A percentile compares a stretch with the other conserved stretches of the same genome.
Conservation (phyloP, 2,113 vertebrate genomes). For the Oncorhynchus clarkii region DNA sequence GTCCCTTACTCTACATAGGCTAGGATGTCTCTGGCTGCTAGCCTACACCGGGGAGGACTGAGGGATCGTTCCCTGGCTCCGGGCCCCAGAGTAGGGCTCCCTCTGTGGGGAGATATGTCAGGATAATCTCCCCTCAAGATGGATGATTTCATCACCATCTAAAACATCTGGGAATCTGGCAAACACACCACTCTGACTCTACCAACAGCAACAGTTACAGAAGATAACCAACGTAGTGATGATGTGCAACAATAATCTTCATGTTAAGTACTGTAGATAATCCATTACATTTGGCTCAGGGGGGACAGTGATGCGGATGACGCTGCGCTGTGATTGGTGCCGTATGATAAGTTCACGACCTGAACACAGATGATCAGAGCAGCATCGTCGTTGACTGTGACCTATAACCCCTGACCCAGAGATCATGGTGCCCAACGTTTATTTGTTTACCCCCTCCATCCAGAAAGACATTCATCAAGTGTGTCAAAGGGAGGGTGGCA, state of each 20-base stretch:
- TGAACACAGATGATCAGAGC: constrained; percentile 24
- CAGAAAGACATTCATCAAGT: constrained; percentile 39
- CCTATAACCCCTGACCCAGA: constrained; percentile 16
- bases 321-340: neutral
- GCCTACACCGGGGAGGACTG: too few relatives aligned
- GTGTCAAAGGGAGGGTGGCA: constrained; percentile 18
- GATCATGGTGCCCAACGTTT: constrained; percentile 27
- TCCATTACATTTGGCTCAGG: neutral
- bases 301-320: constrained; percentile 12
- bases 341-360: constrained; percentile 20
- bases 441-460: constrained; percentile 31
- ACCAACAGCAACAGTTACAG: too few relatives aligned
- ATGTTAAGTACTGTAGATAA: neutral
- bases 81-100: too few relatives aligned
- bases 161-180: too few relatives aligned
- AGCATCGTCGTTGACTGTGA: constrained; percentile 34
- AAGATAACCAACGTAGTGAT: too few relatives aligned
- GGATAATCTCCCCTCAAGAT: too few relatives aligned
- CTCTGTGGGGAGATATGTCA: too few relatives aligned
- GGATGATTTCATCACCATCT: too few relatives aligned
- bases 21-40: too few relatives aligned
- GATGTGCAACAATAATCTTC: neutral
- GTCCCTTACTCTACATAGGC: too few relatives aligned
- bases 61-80: too few relatives aligned
- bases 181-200: too few relatives aligned